These are phyloP conservation scores for Anastrepha obliqua DNA, from an alignment of 1,140 invertebrate genomes.

Conservation along the genomic window DNA sequence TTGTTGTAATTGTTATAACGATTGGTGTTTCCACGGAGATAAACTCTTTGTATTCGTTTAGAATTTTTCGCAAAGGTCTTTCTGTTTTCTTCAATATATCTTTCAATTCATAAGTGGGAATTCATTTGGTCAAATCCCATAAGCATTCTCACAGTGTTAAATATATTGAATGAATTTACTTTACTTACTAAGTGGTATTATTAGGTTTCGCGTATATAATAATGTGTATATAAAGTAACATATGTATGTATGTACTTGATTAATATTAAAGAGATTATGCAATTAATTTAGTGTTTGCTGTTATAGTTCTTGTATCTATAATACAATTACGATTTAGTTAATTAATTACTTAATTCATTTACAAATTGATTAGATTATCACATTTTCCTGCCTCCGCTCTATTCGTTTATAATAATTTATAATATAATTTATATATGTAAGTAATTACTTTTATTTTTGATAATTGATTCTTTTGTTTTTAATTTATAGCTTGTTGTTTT, in stretches of 20 bases:
- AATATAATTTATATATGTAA: too few relatives aligned
- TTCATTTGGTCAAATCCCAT: neutral
- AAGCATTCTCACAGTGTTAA: neutral
- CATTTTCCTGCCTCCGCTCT: too few relatives aligned
- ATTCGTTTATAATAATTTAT: too few relatives aligned
- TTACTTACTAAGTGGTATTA: neutral
- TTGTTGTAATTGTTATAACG: too few relatives aligned
- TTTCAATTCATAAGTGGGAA: too few relatives aligned
- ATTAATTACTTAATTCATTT: neutral
- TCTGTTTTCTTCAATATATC: too few relatives aligned
- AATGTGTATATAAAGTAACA: conserved; percentile 3
- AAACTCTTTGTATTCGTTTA: too few relatives aligned
- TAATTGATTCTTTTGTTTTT: neutral
- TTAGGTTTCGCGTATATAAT: neutral
- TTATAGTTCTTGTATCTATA: neutral
- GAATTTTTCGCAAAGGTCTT: too few relatives aligned
- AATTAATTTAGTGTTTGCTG: neutral
- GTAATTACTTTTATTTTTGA: neutral
- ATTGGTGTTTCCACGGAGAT: too few relatives aligned
- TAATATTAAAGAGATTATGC: neutral
- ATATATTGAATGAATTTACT: neutral
- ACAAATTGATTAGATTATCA: neutral
- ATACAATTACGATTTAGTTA: neutral
- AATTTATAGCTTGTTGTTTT: neutral
- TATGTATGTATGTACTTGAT: neutral